Base-by-base conservation (phyloP, 2,888 invertebrate genomes). In the Leptopilina drosophilae region DNA sequence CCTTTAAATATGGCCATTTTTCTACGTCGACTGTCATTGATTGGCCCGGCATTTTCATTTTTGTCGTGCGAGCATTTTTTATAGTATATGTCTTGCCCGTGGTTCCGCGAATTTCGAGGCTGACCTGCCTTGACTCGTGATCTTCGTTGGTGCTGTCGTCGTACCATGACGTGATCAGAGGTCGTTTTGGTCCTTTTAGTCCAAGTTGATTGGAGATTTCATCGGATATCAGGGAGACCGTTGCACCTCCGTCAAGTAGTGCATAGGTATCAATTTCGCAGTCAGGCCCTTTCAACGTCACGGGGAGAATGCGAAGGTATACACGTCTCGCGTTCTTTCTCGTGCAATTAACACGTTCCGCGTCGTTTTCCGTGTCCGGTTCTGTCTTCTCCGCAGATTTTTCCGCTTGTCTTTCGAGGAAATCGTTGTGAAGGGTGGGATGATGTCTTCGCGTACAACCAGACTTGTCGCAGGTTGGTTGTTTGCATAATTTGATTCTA, bases 11-110 rank as follows among this genome's bases (percentile, higher is more conserved):
- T 20, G 20, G 20, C 20, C 20, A 20, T 20, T 20, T 20, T 20
- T 20, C 20, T 20, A 20, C 20, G 1, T 20, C 20, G 20, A 20
- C 20, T 20, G 14, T 66, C 12, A 79, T 40, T 6, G 66, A 65
- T 20, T 79, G 76, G 1, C 40, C 9, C 5, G 66, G 40, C 66
- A 79, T 26, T 46, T 56, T 11, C 12, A 53, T 64, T 65, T 46
- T 65, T 9, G 49, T 53, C 4, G 64, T 64, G 2, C 40, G 33
- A 7, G 9, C 40, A 14, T 20, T 33, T 6, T 20, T 5, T 3
- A 64, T 11, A 0, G 11, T 0, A 33, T 33, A 64, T 33, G 5
- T 12, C 14, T 33, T 64, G 5, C 64, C 40, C 14, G 5, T 64
- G 1, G 8, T 8, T 5, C 26, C 49, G 2, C 11, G 12, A 20